Evolutionary conservation across 2,888 invertebrate species (phyloP).

Genomic region (Drosophila austrosaltans): DNA sequence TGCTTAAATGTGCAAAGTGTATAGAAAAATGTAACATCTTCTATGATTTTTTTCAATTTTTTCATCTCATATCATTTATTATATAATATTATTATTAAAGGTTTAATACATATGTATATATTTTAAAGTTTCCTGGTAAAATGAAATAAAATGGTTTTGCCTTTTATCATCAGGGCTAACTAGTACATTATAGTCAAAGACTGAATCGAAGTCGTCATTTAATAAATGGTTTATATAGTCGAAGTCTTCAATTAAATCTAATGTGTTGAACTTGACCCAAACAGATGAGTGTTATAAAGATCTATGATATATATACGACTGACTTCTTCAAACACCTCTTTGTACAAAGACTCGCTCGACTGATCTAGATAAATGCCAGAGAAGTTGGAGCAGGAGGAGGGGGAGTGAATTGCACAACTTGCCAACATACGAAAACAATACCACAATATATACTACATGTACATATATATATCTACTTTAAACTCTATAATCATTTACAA

Average conservation of each 20-base stretch:
- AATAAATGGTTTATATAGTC: background rate
- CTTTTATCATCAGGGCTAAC: too few species aligned
- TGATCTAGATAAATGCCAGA: constrained; percentile 50
- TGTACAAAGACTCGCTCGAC: constrained; percentile 31
- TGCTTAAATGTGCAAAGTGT: too few species aligned
- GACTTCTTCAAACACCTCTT: constrained; percentile 16
- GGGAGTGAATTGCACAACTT: constrained; percentile 50
- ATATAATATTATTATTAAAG: too few species aligned
- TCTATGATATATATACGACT: constrained; percentile 7
- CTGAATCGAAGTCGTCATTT: background rate
- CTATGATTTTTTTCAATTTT: too few species aligned
- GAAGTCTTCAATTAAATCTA: background rate
- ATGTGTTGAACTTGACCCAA: constrained; percentile 56
- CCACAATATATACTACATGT: too few species aligned
- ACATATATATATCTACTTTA: background rate
- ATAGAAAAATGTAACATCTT: too few species aligned
- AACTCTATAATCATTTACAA: constrained; percentile 36
- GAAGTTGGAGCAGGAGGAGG: background rate
- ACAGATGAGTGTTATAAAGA: constrained; percentile 31
- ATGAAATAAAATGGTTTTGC: too few species aligned
- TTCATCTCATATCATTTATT: too few species aligned
- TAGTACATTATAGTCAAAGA: too few species aligned
- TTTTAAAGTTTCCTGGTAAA: too few species aligned
- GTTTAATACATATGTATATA: too few species aligned
- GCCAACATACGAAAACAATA: constrained; percentile 12